Base-by-base conservation (phyloP, 2,888 invertebrate genomes). In the Junonia oenone region DNA sequence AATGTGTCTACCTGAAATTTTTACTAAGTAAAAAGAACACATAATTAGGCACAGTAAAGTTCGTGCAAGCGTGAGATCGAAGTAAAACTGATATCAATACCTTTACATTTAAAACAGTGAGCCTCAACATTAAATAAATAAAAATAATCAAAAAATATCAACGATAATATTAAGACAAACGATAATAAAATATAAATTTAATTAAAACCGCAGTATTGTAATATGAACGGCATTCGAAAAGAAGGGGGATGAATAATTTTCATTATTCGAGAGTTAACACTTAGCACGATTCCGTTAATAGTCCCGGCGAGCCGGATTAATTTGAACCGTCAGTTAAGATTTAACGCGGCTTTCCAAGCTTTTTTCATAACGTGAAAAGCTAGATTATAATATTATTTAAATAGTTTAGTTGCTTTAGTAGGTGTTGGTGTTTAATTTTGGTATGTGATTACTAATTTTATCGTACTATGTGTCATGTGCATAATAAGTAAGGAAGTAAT, bases 211-310 rank as follows among this genome's bases (percentile, higher is more conserved):
- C 55, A 45, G 62, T 58, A 46, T 56, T 63, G 1, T 22, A 69
- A 27, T 72, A 15, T 59, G 71, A 68, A 71, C 70, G 53, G 5
- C 17, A 52, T 45, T 54, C 15, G 22, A 62, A 59, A 68, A 66
- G 67, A 55, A 56, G 67, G 65, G 22, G 70, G 72, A 71, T 67
- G 78, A 77, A 77, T 71, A 76, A 76, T 79, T 76, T 81, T 78
- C 76, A 78, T 80, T 77, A 81, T 77, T 76, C 69, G 72, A 73
- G 79, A 81, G 79, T 80, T 82, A 78, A 78, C 78, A 78, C 74
- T 82, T 75, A 77, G 73, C 76, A 73, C 65, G 65, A 56, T 50
- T 55, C 66, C 66, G 63, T 66, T 69, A 71, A 72, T 75, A 72
- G 73, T 61, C 57, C 53, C 61, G 61, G 51, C 58, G 61, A 57